Percentiles rank a stretch among this genome's conserved stretches.
Evolutionary conservation across 2,113 vertebrate species (phyloP).

Genomic region (Catharus bicknelli): DNA sequence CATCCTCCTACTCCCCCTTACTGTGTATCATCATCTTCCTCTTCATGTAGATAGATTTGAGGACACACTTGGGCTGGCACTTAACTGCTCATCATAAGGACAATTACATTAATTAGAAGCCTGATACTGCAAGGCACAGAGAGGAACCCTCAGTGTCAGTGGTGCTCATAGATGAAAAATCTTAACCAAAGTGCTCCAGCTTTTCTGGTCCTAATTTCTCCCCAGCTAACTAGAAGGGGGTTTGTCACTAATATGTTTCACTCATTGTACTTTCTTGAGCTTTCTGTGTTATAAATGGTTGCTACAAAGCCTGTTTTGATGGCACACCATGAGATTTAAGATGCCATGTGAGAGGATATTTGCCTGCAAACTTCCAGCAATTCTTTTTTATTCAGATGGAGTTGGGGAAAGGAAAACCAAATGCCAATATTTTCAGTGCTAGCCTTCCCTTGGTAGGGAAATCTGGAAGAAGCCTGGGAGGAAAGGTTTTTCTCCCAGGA

Average conservation of each 20-base stretch:
- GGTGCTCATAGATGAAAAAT: not conserved
- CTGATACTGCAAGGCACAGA: not conserved
- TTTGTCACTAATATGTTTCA: not conserved
- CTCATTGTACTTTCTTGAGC: not conserved
- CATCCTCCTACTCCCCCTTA: not conserved
- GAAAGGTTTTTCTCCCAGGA: not conserved
- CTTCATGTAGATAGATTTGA: not conserved
- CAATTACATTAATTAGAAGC: not conserved
- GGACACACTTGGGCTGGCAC: not conserved
- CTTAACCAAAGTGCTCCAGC: not conserved
- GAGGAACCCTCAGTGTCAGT: not conserved
- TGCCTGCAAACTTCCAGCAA: not conserved
- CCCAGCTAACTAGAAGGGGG: not conserved
- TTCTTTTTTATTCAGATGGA: not conserved
- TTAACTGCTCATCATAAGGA: not conserved
- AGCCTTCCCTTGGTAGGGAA: not conserved
- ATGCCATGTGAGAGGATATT: not conserved
- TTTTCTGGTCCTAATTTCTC: not conserved
- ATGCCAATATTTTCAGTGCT: not conserved
- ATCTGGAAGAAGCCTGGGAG: not conserved
- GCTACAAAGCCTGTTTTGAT: not conserved
- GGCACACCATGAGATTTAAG: not conserved
- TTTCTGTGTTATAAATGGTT: not conserved
- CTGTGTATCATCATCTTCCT: not conserved
- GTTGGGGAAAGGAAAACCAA: not conserved